Conservation (phyloP, 2,888 invertebrate species). For the Pseudolycoriella hygida region DNA sequence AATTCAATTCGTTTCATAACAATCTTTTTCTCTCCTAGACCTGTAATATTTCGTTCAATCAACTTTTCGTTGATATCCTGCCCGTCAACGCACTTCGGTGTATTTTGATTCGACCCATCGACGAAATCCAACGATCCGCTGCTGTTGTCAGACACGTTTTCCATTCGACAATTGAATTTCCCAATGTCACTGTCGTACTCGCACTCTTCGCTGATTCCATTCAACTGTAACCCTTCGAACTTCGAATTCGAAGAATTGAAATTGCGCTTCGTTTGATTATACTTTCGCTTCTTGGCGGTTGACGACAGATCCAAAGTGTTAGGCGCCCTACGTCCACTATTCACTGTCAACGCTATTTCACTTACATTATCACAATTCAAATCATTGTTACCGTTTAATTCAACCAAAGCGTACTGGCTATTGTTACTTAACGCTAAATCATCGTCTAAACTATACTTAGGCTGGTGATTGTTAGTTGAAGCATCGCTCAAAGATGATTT, state of each 20-base stretch:
- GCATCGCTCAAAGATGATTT: slow-evolving; percentile 4
- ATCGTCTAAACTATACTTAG: slow-evolving; percentile 5
- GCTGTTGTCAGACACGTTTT: slow-evolving; percentile 8
- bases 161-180: slow-evolving; percentile 10
- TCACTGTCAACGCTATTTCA: neutral
- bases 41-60: neutral
- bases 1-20: slow-evolving; percentile 27
- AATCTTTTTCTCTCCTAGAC: slow-evolving; percentile 11
- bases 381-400: neutral
- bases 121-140: slow-evolving; percentile 4
- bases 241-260: slow-evolving; percentile 1
- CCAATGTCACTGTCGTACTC: slow-evolving; percentile 12
- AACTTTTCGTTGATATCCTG: neutral
- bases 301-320: slow-evolving; percentile 7
- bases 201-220: slow-evolving; percentile 10
- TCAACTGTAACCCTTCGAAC: slow-evolving; percentile 6
- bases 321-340: slow-evolving; percentile 4
- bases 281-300: slow-evolving; percentile 9
- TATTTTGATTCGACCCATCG: neutral
- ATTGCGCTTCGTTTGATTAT: slow-evolving; percentile 1
- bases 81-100: no score
- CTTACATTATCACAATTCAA: neutral
- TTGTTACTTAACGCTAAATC: neutral
- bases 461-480: neutral
- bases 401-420: neutral